phyloP scores from a whole-genome alignment of 1,140 invertebrate species.

The Ostrea edulis region DNA sequence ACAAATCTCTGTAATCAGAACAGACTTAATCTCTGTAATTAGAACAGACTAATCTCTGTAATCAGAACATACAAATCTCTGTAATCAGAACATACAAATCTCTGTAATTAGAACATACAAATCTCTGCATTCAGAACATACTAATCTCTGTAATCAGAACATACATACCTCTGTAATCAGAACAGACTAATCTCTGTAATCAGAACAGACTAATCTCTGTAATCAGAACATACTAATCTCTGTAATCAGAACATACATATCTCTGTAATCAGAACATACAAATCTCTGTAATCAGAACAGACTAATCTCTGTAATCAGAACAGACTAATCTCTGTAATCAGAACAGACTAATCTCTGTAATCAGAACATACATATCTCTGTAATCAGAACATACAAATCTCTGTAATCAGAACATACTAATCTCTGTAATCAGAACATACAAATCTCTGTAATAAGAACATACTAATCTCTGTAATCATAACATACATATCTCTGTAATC shows the following conservation, averaged over 20 bases:
- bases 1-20: too few relatives aligned
- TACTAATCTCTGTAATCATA: too few relatives aligned
- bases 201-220: background rate
- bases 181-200: conserved; percentile 70
- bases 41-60: too few relatives aligned
- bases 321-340: conserved; percentile 17
- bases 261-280: conserved; percentile 23
- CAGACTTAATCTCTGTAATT: too few relatives aligned
- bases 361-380: background rate
- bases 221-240: conserved; percentile 68
- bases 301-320: conserved; percentile 68
- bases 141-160: conserved; percentile 68
- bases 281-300: too few relatives aligned
- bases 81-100: conserved; percentile 37
- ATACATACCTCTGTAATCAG: conserved; percentile 1
- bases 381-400: conserved; percentile 36
- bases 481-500: conserved; percentile 71
- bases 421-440: conserved; percentile 65
- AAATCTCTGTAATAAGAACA: conserved; percentile 20
- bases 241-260: conserved; percentile 50
- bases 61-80: conserved; percentile 69
- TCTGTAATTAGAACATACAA: conserved; percentile 30
- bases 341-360: conserved; percentile 70
- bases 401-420: too few relatives aligned
- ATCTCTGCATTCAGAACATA: too few relatives aligned